phyloP scores from a whole-genome alignment of 2,888 invertebrate species.

The Drosophila atroscutellata region DNA sequence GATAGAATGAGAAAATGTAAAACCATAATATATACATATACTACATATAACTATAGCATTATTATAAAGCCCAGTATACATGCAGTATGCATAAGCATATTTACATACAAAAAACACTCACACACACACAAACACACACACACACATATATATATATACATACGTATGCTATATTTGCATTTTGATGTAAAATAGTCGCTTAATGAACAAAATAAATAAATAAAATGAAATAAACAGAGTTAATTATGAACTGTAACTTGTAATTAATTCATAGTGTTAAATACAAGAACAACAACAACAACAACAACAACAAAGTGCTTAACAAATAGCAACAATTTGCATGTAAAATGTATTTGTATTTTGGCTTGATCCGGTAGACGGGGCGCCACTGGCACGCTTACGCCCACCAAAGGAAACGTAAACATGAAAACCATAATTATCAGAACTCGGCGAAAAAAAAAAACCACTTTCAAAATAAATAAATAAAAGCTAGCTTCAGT shows the following conservation, averaged over 20 bases:
- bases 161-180: constrained; percentile 53
- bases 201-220: constrained; percentile 29
- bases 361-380: constrained; percentile 52
- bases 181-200: constrained; percentile 75
- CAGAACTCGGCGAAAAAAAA: constrained; percentile 1
- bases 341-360: constrained; percentile 27
- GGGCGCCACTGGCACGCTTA: constrained; percentile 56
- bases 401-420: constrained; percentile 61
- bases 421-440: constrained; percentile 15
- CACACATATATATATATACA: constrained; percentile 15
- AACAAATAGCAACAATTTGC: constrained; percentile 22
- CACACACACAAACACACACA: constrained; percentile 12
- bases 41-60: constrained; percentile 19
- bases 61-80: constrained; percentile 17
- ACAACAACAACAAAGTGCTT: constrained; percentile 16
- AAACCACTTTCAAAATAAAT: neutral
- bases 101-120: constrained; percentile 25
- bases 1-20: constrained; percentile 55
- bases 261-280: constrained; percentile 23
- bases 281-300: constrained; percentile 6
- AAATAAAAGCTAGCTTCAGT: constrained; percentile 40
- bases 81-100: constrained; percentile 21
- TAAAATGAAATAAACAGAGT: constrained; percentile 24
- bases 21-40: constrained; percentile 24
- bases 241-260: constrained; percentile 29